Conservation (phyloP, 2,113 vertebrate genomes). For the Chaetops frenatus region DNA sequence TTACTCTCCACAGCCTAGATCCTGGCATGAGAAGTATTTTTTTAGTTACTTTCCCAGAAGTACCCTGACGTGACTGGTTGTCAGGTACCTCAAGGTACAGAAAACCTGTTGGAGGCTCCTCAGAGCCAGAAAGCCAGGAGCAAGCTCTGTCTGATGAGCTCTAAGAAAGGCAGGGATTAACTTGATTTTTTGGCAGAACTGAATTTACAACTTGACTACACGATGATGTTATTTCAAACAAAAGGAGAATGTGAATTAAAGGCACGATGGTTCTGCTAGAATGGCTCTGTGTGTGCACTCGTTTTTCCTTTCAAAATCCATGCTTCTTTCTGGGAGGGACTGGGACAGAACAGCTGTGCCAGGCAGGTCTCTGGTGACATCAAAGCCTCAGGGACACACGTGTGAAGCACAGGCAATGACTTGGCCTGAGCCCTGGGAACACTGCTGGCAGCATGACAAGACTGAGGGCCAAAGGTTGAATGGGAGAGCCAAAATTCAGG, state of each 20-base stretch:
- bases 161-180: not conserved
- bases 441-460: not conserved
- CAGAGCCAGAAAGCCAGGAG: not conserved
- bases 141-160: not conserved
- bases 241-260: not conserved
- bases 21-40: not conserved
- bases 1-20: not conserved
- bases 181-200: not conserved
- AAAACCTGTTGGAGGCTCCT: not conserved
- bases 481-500: not conserved
- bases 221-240: not conserved
- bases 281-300: not conserved
- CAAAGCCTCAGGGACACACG: rapidly evolving
- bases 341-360: rapidly evolving
- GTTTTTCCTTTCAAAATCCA: not conserved
- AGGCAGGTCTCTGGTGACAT: not conserved
- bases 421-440: not conserved
- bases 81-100: not conserved
- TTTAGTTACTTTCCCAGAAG: not conserved
- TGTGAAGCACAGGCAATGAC: not conserved
- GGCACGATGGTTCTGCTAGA: not conserved
- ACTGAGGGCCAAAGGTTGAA: not conserved
- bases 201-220: not conserved
- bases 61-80: not conserved
- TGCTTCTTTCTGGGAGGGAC: not conserved